Conservation (phyloP, 2,797 vertebrate genomes). For the Echeneis naucrates region DNA sequence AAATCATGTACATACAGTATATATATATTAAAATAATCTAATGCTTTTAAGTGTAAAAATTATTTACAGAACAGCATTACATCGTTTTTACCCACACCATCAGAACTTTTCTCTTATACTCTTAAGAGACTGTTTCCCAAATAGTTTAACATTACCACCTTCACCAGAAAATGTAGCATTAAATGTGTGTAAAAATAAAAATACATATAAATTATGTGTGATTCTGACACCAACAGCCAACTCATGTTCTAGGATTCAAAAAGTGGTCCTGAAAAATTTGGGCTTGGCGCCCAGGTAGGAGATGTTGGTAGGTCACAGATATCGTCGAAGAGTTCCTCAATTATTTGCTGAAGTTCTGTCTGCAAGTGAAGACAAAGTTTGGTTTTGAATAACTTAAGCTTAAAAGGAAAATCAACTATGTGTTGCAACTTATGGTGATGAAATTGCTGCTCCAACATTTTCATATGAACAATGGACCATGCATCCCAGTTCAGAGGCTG, state of each 20-base stretch:
- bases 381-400: neutral
- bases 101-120: neutral
- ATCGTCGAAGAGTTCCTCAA: neutral
- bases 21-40: too few relatives aligned
- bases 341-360: rapidly evolving
- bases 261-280: rapidly evolving
- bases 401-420: neutral
- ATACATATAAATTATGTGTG: too few relatives aligned
- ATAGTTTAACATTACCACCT: too few relatives aligned
- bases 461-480: too few relatives aligned
- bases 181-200: neutral
- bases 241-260: rapidly evolving
- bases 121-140: neutral
- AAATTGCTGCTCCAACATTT: too few relatives aligned
- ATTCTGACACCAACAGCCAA: neutral
- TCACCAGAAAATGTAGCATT: neutral
- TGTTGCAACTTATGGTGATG: too few relatives aligned
- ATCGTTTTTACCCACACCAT: neutral
- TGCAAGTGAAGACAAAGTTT: constrained; percentile 12
- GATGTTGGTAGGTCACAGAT: rapidly evolving
- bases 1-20: too few relatives aligned
- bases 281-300: rapidly evolving
- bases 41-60: too few relatives aligned
- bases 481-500: too few relatives aligned
- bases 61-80: neutral